Evolutionary conservation across 2,888 invertebrate species (phyloP), one percentile per base, ranked within the genome.

Genomic region (Pimpla rufipes): DNA sequence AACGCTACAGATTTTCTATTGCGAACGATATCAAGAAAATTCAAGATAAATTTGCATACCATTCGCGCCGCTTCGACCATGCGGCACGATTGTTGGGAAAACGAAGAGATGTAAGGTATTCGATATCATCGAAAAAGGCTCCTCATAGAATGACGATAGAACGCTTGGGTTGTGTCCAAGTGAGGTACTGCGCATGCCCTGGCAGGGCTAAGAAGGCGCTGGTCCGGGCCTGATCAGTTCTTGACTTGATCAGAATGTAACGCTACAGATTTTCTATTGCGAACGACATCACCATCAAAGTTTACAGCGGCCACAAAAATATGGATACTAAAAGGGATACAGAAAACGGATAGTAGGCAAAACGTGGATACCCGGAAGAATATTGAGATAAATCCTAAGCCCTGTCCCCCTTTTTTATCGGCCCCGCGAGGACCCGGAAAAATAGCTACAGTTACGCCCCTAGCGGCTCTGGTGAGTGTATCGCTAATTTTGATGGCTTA

Each of bases 301-400:
- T 5, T 29, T 29, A 29, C 29, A 5, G 29, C 5, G 29, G 23
- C 29, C 2, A 18, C 18, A 50, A 50, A n/a, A 50, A n/a, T 57
- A 13, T 29, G 11, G 57, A 45, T 57, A 45, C n/a, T 37, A 37
- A 59, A 59, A 29, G 29, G n/a, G n/a, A n/a, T n/a, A 29, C 29
- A n/a, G 29, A 29, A 29, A 3, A 5, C 29, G 29, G 5, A 29
- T 18, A 45, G 8, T 16, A 37, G 40, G 40, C 35, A 11, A 37
- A 50, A 16, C 16, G 68, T 40, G 37, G 23, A 7, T 23, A 18
- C 11, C 35, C 37, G n/a, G 47, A 47, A 68, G 50, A 67, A 68
- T 68, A 45, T 68, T 35, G 57, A 77, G 59, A 77, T 59, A 77
- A 77, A 47, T 77, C 57, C 57, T 35, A 59, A 18, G 13, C 10